Conservation (phyloP, 2,797 vertebrate species). For the Squalus acanthias region DNA sequence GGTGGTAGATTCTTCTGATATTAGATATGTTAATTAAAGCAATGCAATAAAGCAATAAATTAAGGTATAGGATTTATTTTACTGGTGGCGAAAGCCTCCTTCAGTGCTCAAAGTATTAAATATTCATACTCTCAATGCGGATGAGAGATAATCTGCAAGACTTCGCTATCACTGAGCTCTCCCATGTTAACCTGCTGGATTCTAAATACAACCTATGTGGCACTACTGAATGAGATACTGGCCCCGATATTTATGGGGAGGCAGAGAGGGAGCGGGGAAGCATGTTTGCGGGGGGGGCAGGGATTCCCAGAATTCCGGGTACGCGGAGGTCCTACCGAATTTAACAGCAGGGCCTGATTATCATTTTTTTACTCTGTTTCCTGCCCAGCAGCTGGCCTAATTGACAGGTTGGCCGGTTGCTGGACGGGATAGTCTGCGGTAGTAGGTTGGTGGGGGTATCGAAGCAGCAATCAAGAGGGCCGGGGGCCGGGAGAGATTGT, state of each 20-base stretch:
- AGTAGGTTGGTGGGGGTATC: too few relatives aligned
- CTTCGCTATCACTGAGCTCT: neutral
- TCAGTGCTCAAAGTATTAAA: neutral
- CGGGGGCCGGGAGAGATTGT: too few relatives aligned
- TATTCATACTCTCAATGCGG: neutral
- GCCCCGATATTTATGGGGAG: neutral
- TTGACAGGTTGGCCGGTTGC: too few relatives aligned
- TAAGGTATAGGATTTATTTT: neutral
- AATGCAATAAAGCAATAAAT: neutral
- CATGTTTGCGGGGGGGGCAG: too few relatives aligned
- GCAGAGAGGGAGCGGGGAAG: neutral
- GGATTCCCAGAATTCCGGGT: neutral
- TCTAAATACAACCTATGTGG: neutral
- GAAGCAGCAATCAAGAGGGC: too few relatives aligned
- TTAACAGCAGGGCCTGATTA: too few relatives aligned
- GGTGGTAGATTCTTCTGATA: conserved; percentile 33
- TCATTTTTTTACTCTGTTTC: too few relatives aligned
- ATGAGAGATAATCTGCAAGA: neutral
- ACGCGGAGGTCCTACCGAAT: too few relatives aligned
- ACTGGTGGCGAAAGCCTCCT: neutral
- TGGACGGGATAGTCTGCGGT: too few relatives aligned
- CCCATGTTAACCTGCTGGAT: neutral
- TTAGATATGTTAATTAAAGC: conserved; percentile 60
- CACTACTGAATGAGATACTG: neutral
- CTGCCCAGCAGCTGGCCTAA: too few relatives aligned